Conservation (phyloP, 2,113 vertebrate species). For the Catagonus wagneri region DNA sequence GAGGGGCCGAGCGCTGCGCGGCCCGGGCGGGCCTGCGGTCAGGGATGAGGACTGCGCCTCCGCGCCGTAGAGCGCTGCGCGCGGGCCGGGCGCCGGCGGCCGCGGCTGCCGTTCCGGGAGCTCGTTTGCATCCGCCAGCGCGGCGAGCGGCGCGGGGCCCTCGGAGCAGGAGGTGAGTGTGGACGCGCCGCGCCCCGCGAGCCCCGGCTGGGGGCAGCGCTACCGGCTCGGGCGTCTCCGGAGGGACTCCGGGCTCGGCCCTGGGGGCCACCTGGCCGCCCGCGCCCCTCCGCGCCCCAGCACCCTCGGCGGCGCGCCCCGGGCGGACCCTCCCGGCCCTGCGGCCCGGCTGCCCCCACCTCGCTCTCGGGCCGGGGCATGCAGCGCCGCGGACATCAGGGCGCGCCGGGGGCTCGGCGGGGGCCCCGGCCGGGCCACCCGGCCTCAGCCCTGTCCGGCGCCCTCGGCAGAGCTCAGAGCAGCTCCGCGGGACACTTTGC, state of each 20-base stretch:
- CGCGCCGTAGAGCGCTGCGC: constrained; percentile 56
- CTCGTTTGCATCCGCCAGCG: constrained; percentile 40
- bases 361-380: background rate
- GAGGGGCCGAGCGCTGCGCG: constrained; percentile 64
- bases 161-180: constrained; percentile 66
- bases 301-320: background rate
- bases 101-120: constrained; percentile 40
- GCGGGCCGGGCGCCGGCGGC: background rate
- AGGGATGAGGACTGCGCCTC: constrained; percentile 64
- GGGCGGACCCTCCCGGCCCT: background rate
- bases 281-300: background rate
- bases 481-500: background rate
- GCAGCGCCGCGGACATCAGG: background rate
- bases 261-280: background rate
- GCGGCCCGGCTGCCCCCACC: background rate
- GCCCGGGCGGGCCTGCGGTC: constrained; percentile 73
- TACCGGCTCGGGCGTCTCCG: background rate
- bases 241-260: background rate
- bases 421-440: background rate
- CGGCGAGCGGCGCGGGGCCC: constrained; percentile 43
- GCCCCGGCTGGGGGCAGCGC: background rate
- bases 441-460: background rate
- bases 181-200: background rate
- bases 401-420: background rate
- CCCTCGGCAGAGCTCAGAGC: background rate